phyloP scores from a whole-genome alignment of 2,888 invertebrate genomes.

The Xestobium rufovillosum region DNA sequence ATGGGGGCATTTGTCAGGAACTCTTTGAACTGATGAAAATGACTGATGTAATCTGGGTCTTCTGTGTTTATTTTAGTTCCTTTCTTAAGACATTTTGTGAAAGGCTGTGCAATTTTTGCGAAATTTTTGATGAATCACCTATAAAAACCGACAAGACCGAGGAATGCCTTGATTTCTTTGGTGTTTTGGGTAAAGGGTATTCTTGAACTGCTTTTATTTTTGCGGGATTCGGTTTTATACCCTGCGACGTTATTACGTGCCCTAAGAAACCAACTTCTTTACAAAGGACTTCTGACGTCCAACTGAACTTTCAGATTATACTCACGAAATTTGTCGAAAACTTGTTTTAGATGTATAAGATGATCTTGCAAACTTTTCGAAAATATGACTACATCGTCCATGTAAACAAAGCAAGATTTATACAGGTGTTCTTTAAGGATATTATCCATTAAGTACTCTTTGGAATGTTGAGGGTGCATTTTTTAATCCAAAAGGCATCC shows the following conservation, averaged over 20 bases:
- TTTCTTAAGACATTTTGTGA: constrained; percentile 9
- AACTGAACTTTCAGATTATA: background rate
- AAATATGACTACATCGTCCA: no score
- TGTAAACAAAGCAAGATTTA: constrained; percentile 1
- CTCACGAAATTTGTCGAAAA: background rate
- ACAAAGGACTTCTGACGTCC: background rate
- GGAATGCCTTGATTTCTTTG: background rate
- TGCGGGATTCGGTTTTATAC: constrained; percentile 3
- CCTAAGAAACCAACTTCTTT: constrained; percentile 5
- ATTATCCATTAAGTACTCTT: background rate
- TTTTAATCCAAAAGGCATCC: no score
- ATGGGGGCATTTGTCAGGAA: constrained; percentile 9
- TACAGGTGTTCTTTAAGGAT: background rate
- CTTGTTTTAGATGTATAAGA: background rate
- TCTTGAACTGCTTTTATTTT: background rate
- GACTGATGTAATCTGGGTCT: background rate
- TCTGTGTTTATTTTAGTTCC: constrained; percentile 8
- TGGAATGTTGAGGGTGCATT: no score
- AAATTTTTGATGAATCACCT: constrained; percentile 8
- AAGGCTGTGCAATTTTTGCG: constrained; percentile 10
- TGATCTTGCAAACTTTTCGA: background rate
- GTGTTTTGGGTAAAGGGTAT: constrained; percentile 1
- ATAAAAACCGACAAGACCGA: background rate
- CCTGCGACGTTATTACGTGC: constrained; percentile 3
- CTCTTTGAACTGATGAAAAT: constrained; percentile 8